Evolutionary conservation across 2,888 invertebrate genomes (phyloP), one percentile per base, ranked within the genome.

Genomic region (Clanis bilineata): DNA sequence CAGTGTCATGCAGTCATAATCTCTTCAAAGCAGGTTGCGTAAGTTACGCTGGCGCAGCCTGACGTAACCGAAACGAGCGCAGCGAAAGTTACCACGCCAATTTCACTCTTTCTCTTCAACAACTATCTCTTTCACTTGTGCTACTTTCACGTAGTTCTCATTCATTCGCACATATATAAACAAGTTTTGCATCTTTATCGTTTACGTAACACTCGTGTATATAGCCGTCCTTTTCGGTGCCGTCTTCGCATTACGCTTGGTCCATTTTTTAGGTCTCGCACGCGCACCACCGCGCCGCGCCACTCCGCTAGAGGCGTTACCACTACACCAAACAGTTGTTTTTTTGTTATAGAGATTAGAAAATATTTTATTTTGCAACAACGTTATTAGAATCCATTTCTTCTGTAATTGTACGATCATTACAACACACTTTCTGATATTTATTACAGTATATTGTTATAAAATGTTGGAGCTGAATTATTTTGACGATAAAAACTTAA

Each of bases 51-150:
- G 47, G 47, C 47, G 47, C 47, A 51, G 47, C 28, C 47, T 90
- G 91, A 90, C 88, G 90, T 89, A 92, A 92, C 80, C 76, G 79
- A 86, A 90, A 85, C 84, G 84, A 82, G 88, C 86, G 84, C 90
- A 87, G 91, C 83, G 92, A 92, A 92, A 92, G 92, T 89, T 85
- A 77, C 82, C 77, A 77, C 84, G 80, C 77, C 80, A 90, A 90
- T 92, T 92, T 91, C 91, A 86, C 90, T 89, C 87, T 88, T 86
- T 88, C 88, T 84, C 81, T 86, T 67, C 64, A 66, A 66, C 59
- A 43, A 21, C 76, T 68, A 62, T 88, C 87, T 72, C 80, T 76
- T 67, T 90, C 79, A 15, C 69, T 64, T 80, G 36, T 25, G 57
- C 22, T 23, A 59, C 64, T 64, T 73, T 73, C 45, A 60, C 56